A percentile compares a stretch with the other conserved stretches of the same genome.
phyloP scores from a whole-genome alignment of 2,888 invertebrate species.

The Drosophila picticornis region DNA sequence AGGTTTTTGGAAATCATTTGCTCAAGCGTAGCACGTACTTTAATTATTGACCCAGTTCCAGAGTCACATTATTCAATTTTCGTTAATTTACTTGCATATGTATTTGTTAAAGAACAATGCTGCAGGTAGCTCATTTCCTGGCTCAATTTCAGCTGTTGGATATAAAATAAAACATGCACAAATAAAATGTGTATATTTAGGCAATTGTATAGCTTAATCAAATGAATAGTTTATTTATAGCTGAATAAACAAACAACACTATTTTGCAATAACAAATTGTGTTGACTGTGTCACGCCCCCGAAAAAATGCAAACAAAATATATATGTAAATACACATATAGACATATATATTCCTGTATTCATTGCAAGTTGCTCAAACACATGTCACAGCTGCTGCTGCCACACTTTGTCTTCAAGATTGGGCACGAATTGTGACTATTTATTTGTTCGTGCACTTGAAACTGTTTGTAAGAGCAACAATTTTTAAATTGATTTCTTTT shows the following conservation, averaged over 20 bases:
- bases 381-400: conserved; percentile 16
- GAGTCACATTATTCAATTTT: conserved; percentile 64
- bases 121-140: conserved; percentile 44
- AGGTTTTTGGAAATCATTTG: conserved; percentile 16
- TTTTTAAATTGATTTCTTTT: conserved; percentile 30
- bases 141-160: conserved; percentile 5
- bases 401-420: conserved; percentile 29
- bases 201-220: conserved; percentile 30
- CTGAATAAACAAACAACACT: conserved; percentile 32
- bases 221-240: conserved; percentile 52
- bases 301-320: conserved; percentile 1
- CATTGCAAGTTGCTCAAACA: conserved; percentile 45
- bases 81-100: conserved; percentile 26
- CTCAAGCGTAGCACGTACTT: conserved; percentile 51
- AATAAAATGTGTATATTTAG: conserved; percentile 7
- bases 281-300: conserved; percentile 35
- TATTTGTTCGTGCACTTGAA: conserved; percentile 66
- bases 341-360: conserved; percentile 21
- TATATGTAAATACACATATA: not conserved
- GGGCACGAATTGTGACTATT: conserved; percentile 50
- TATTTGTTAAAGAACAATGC: conserved; percentile 20
- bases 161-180: not conserved
- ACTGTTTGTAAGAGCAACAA: conserved; percentile 36
- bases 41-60: conserved; percentile 60
- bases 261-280: conserved; percentile 7